A percentile compares a stretch with the other conserved stretches of the same genome.
Conservation (phyloP, 2,797 vertebrate species). For the Enteromius radiatus region DNA sequence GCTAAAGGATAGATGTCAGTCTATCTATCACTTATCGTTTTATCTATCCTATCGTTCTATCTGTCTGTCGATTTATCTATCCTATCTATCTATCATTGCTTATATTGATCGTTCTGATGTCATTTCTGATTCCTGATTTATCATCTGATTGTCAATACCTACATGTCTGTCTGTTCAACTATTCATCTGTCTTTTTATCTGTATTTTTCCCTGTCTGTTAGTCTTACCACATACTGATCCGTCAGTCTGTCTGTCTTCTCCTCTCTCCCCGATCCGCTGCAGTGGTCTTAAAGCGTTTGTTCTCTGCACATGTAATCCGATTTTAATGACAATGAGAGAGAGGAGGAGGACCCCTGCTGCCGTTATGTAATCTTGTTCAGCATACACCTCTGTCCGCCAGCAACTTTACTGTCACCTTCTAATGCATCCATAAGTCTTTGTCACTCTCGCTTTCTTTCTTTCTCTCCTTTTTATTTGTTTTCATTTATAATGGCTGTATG, state of each 20-base stretch:
- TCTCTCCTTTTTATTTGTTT: not conserved
- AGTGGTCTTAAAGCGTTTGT: slow-evolving; percentile 26
- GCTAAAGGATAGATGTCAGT: no score
- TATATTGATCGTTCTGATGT: not conserved
- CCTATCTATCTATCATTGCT: no score
- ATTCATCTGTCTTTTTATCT: not conserved
- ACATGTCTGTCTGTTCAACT: not conserved
- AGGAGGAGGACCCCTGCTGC: slow-evolving; percentile 38
- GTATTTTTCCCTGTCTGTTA: not conserved
- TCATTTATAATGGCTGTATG: not conserved
- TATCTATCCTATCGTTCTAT: not conserved
- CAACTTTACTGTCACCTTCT: slow-evolving; percentile 21
- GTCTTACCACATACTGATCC: not conserved
- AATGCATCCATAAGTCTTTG: slow-evolving; percentile 6
- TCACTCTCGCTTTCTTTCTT: not conserved
- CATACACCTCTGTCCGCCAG: slow-evolving; percentile 7
- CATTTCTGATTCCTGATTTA: not conserved
- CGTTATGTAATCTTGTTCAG: slow-evolving; percentile 43
- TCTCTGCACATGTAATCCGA: slow-evolving; percentile 11
- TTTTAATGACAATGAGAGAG: slow-evolving; percentile 29
- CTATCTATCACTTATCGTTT: not conserved
- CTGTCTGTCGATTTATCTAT: not conserved
- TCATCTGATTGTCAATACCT: not conserved
- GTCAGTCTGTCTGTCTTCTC: not conserved
- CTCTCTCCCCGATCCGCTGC: not conserved